A percentile compares a stretch with the other conserved stretches of the same genome.
Conservation (phyloP, 1,140 invertebrate species). For the Gerris buenoi region DNA sequence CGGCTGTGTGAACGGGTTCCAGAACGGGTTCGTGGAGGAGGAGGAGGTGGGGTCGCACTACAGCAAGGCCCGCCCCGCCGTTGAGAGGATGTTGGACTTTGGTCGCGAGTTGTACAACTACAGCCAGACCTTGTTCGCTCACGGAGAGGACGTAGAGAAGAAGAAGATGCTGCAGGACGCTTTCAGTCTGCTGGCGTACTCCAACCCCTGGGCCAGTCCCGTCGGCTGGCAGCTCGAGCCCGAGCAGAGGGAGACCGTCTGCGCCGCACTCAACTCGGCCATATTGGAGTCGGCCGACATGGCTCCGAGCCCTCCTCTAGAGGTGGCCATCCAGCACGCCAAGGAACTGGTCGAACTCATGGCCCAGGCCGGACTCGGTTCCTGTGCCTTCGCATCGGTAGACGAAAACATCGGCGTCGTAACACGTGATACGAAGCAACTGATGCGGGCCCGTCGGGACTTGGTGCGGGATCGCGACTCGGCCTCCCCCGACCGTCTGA, state of each 20-base stretch:
- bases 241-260: constrained; percentile 80
- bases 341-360: constrained; percentile 75
- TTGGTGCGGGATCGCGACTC: too few relatives aligned
- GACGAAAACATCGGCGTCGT: constrained; percentile 37
- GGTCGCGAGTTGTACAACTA: constrained; percentile 83
- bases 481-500: too few relatives aligned
- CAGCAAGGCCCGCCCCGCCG: constrained; percentile 49
- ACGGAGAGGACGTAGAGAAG: constrained; percentile 70
- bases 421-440: neutral
- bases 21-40: constrained; percentile 44
- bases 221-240: constrained; percentile 89
- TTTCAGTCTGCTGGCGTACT: constrained; percentile 93
- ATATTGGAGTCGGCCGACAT: constrained; percentile 89
- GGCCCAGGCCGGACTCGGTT: constrained; percentile 74
- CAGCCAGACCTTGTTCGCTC: constrained; percentile 68
- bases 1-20: constrained; percentile 38
- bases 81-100: constrained; percentile 83
- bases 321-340: constrained; percentile 79
- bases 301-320: constrained; percentile 74
- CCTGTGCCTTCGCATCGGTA: constrained; percentile 81
- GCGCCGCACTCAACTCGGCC: constrained; percentile 88
- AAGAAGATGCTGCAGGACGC: constrained; percentile 93
- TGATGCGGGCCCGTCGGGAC: too few relatives aligned
- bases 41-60: constrained; percentile 13
- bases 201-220: constrained; percentile 92